These are phyloP conservation scores for Rafetus swinhoei DNA, from an alignment of 2,113 vertebrate genomes.

Conservation along the genomic window DNA sequence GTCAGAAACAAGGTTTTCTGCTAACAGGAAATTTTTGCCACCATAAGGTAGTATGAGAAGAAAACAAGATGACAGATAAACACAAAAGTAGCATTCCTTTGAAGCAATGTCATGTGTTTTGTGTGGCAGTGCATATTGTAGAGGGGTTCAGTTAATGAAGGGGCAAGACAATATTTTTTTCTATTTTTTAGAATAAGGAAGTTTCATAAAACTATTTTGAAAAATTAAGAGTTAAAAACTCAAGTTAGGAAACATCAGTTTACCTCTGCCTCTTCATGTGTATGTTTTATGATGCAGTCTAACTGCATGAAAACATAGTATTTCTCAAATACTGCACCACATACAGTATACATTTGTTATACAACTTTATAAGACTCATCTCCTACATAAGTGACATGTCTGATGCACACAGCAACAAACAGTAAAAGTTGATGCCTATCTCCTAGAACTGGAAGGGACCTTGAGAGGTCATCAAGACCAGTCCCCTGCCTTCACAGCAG, in stretches of 20 bases:
- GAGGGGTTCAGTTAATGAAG: background rate
- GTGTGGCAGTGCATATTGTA: background rate
- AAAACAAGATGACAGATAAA: background rate
- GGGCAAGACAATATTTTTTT: background rate
- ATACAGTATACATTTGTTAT: background rate
- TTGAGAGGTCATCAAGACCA: no score
- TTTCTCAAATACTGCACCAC: background rate
- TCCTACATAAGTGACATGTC: background rate
- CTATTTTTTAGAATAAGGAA: background rate
- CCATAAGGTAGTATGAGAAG: background rate
- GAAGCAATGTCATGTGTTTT: background rate
- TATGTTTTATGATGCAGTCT: background rate
- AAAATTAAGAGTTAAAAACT: background rate
- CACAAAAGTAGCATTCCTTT: background rate
- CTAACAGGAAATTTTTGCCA: background rate
- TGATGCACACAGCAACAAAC: background rate
- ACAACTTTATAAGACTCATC: background rate
- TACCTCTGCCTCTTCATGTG: background rate
- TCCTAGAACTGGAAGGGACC: no score
- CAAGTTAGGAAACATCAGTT: background rate
- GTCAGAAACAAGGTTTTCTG: background rate
- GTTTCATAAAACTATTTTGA: background rate
- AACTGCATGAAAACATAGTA: background rate
- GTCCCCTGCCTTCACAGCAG: no score
- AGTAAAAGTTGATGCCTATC: background rate